Percentiles rank a stretch among this genome's conserved stretches.
Evolutionary conservation across 2,797 vertebrate genomes (phyloP).

Genomic region (Lepilemur ruficaudatus): DNA sequence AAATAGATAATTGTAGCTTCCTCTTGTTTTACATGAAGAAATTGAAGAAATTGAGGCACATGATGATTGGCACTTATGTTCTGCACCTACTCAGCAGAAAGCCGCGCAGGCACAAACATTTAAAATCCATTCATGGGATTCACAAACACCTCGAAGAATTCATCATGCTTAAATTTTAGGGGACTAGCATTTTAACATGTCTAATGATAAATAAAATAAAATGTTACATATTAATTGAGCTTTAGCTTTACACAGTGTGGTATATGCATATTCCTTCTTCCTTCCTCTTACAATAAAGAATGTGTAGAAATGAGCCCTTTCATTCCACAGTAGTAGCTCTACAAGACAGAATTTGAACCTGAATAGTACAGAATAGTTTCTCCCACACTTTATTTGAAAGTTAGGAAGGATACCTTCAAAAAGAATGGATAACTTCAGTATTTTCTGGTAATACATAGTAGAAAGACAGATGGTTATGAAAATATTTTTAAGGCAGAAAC

Average conservation of each 20-base stretch:
- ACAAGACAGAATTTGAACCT: neutral
- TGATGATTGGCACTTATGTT: neutral
- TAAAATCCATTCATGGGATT: neutral
- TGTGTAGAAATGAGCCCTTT: neutral
- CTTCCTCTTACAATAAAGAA: neutral
- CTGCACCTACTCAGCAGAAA: neutral
- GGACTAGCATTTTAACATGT: neutral
- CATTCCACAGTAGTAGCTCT: neutral
- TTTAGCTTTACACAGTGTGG: neutral
- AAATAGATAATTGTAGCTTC: neutral
- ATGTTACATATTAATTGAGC: neutral
- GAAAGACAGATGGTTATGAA: constrained; percentile 24
- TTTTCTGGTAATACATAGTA: constrained; percentile 19
- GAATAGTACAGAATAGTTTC: neutral
- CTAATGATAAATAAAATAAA: neutral
- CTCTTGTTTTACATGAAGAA: neutral
- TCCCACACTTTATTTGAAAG: neutral
- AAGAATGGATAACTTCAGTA: neutral
- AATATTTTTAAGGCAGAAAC: constrained; percentile 18
- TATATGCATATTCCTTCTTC: neutral
- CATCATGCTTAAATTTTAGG: neutral
- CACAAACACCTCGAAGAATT: neutral
- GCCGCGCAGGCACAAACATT: neutral
- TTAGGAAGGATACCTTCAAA: neutral
- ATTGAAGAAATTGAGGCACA: neutral